Percentiles rank a stretch among this genome's conserved stretches.
Conservation (phyloP, 2,113 vertebrate species). For the Pandion haliaetus region DNA sequence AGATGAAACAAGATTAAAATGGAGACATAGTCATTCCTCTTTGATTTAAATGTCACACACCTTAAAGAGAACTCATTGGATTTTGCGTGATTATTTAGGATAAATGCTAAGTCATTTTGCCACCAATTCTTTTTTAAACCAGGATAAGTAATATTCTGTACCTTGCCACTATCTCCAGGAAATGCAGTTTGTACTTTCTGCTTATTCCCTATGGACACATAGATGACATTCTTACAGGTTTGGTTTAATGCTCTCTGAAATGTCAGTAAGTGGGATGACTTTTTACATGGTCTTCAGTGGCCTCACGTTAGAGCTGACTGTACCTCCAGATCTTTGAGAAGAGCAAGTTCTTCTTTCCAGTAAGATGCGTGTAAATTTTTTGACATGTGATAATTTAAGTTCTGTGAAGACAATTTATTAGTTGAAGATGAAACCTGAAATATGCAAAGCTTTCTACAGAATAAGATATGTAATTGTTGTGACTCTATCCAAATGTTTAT, state of each 20-base stretch:
- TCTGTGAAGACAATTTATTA: not conserved
- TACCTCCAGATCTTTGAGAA: not conserved
- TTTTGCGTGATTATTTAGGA: not conserved
- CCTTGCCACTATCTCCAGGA: not conserved
- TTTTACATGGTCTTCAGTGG: not conserved
- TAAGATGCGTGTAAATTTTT: not conserved
- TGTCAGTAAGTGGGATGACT: not conserved
- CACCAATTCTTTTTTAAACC: not conserved
- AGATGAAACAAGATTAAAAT: not conserved
- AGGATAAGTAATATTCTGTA: not conserved
- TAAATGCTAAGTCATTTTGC: not conserved
- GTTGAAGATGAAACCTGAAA: not conserved
- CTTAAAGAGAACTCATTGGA: not conserved
- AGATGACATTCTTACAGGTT: not conserved
- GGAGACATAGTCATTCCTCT: not conserved
- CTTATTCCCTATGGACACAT: not conserved
- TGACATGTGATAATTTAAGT: not conserved
- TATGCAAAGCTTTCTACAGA: not conserved
- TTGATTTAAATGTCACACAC: not conserved
- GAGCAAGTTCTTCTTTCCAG: not conserved
- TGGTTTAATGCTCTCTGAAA: not conserved
- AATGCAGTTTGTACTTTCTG: not conserved
- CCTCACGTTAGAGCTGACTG: not conserved
- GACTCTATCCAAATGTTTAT: not conserved
- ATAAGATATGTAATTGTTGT: not conserved